These are phyloP conservation scores for Melitaea cinxia DNA, from an alignment of 1,140 invertebrate genomes.

Conservation along the genomic window DNA sequence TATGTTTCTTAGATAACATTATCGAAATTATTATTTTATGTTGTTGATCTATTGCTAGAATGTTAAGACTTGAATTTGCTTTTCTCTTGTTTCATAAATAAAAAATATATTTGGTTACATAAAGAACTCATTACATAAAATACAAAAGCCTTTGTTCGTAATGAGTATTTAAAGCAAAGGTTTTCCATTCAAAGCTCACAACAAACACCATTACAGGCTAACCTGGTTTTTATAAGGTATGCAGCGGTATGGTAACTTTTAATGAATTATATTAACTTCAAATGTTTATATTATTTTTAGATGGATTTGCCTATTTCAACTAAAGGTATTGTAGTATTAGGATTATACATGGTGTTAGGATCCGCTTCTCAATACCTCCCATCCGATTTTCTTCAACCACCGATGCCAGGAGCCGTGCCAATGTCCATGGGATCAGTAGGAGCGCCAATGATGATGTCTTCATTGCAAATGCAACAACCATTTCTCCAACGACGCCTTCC, in stretches of 20 bases:
- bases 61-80: no score
- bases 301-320: constrained; percentile 18
- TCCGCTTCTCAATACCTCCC: constrained; percentile 27
- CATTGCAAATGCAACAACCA: constrained; percentile 41
- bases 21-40: neutral
- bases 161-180: constrained; percentile 10
- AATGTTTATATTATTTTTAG: constrained; percentile 25
- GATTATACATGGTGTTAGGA: constrained; percentile 8
- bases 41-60: no score
- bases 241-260: no score
- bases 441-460: constrained; percentile 18
- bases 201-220: neutral
- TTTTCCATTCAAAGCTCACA: neutral
- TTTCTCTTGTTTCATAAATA: no score
- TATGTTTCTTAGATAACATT: neutral
- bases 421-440: constrained; percentile 7
- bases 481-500: constrained; percentile 50
- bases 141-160: constrained; percentile 9
- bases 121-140: neutral
- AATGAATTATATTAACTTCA: neutral
- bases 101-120: neutral
- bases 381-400: constrained; percentile 12
- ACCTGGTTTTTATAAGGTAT: neutral
- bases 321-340: constrained; percentile 26
- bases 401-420: constrained; percentile 16